These are phyloP conservation scores for Drosophila pruinosa DNA, from an alignment of 1,140 invertebrate species.

Conservation along the genomic window DNA sequence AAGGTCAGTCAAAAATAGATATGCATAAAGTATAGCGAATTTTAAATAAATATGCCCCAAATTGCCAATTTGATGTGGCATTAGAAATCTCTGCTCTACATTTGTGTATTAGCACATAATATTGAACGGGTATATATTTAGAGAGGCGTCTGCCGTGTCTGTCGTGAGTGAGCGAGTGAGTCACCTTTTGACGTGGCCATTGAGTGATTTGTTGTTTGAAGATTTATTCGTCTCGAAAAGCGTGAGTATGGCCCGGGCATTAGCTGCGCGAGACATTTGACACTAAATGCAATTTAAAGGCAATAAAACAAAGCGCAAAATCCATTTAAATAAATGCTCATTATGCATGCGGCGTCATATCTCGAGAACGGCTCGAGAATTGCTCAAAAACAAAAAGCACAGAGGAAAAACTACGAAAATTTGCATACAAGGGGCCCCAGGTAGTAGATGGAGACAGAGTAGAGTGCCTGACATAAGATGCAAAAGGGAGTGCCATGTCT, in stretches of 20 bases:
- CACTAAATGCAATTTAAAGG: conserved; percentile 79
- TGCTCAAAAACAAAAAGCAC: conserved; percentile 47
- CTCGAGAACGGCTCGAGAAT: conserved; percentile 64
- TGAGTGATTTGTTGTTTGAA: conserved; percentile 70
- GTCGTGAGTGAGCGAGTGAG: conserved; percentile 43
- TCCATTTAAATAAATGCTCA: conserved; percentile 74
- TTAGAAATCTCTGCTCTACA: conserved; percentile 3
- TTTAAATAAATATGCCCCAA: conserved; percentile 47
- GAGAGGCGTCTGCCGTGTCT: conserved; percentile 1
- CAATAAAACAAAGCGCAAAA: conserved; percentile 76
- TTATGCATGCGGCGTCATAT: conserved; percentile 80
- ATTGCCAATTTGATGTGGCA: conserved; percentile 43
- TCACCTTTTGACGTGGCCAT: conserved; percentile 52
- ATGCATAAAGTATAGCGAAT: conserved; percentile 12
- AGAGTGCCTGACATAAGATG: conserved; percentile 11
- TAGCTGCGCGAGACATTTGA: conserved; percentile 69
- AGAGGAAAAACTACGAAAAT: conserved; percentile 25
- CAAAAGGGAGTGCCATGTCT: conserved; percentile 59
- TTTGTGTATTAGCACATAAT: conserved; percentile 26
- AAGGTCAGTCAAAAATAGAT: conserved; percentile 55
- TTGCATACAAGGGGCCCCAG: conserved; percentile 67
- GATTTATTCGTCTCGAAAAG: conserved; percentile 61
- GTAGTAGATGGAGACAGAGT: conserved; percentile 6
- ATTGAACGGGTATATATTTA: conserved; percentile 36
- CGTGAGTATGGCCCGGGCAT: conserved; percentile 39